Base-by-base conservation (phyloP, 2,797 vertebrate genomes). In the Zalophus californianus region DNA sequence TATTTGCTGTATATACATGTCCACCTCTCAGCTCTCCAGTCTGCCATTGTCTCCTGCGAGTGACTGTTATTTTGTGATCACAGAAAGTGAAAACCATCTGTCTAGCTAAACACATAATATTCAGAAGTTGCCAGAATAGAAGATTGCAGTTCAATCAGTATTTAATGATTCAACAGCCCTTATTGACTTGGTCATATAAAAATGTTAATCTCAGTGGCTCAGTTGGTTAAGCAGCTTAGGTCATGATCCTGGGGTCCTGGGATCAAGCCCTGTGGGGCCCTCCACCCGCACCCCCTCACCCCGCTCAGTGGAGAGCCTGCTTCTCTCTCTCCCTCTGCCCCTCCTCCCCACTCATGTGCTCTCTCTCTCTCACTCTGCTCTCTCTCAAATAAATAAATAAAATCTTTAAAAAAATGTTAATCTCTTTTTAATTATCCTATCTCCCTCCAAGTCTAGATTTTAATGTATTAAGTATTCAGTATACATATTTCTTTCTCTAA, bases 101-200 rank as follows among this genome's bases (percentile, higher is more conserved):
- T 73, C 73, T 38, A 16, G 15, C 68, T 84, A 54, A 50, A 15
- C 62, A 29, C 78, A 21, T 10, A 52, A 4, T 41, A 23, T 80
- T 87, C 79, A 80, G 32, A 95, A 62, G 35, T 56, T 80, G 72
- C 56, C 48, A 48, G 64, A 50, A 64, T 58, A 90, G 41, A 83
- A 32, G 4, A n/a, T 73, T 91, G 27, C 20, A 62, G 0, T 87
- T 90, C 78, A 75, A 0, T 75, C 38, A 14, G 3, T 64, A 6
- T 92, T 91, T 89, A 88, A 23, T 86, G 23, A 77, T 32, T 80
- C 38, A 70, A 0, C 29, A 82, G 68, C 48, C 35, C 60, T 58
- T 90, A 52, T 2, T 92, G 68, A 92, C 50, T 87, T 75, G 73
- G 44, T 50, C 48, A 56, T 83, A 68, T 95, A 64, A 92, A 95